Evolutionary conservation across 2,888 invertebrate genomes (phyloP).

Genomic region (Epinotia demarniana): DNA sequence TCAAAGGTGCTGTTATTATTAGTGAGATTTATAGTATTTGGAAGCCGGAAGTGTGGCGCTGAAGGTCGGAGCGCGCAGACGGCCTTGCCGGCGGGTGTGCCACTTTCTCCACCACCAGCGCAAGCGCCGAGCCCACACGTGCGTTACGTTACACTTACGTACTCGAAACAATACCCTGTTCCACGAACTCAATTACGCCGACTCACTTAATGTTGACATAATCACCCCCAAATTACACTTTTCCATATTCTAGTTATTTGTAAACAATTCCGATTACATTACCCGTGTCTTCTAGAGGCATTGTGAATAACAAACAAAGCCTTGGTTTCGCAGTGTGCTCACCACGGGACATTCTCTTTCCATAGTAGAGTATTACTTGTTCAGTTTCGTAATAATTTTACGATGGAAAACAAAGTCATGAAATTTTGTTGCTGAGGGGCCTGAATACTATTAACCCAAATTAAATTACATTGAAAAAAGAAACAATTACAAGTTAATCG

Average conservation of each 20-base stretch:
- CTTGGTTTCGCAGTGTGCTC: conserved; percentile 71
- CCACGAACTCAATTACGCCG: conserved; percentile 66
- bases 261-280: conserved; percentile 72
- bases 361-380: conserved; percentile 62
- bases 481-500: neutral
- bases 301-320: conserved; percentile 72
- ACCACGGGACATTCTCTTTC: conserved; percentile 72
- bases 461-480: neutral
- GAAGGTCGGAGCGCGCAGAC: conserved; percentile 76
- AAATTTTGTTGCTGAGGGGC: conserved; percentile 14
- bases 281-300: conserved; percentile 62
- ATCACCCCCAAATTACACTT: conserved; percentile 72
- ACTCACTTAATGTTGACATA: conserved; percentile 76
- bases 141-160: conserved; percentile 62
- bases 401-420: conserved; percentile 23
- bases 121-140: conserved; percentile 64
- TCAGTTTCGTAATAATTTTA: conserved; percentile 59
- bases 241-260: conserved; percentile 65
- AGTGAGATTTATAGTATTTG: conserved; percentile 54
- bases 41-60: conserved; percentile 70
- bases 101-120: conserved; percentile 75
- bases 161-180: conserved; percentile 68
- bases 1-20: conserved; percentile 47
- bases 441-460: conserved; percentile 29
- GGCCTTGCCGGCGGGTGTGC: conserved; percentile 81